These are phyloP conservation scores for Cardiocondyla obscurior DNA, from an alignment of 1,140 invertebrate genomes.

Conservation along the genomic window DNA sequence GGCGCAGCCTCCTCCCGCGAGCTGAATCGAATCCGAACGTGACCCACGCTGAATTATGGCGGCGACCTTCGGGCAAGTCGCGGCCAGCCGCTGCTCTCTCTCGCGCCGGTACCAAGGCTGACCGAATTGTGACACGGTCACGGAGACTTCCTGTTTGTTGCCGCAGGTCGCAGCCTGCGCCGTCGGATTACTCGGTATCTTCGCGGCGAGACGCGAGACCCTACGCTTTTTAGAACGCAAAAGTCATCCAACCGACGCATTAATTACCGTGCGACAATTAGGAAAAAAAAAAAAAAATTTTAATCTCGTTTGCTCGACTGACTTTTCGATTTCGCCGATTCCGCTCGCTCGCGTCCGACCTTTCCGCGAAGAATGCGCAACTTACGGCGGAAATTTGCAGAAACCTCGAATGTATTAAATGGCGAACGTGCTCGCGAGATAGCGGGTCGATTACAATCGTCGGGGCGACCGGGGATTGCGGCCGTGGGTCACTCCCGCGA, in stretches of 20 bases:
- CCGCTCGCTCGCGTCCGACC: background rate
- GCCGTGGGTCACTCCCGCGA: slow-evolving; percentile 21
- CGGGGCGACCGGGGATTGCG: slow-evolving; percentile 16
- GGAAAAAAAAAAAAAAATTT: too few species aligned
- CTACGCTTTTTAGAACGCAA: too few species aligned
- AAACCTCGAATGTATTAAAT: background rate
- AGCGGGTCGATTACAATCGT: background rate
- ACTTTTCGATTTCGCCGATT: background rate
- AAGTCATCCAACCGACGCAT: too few species aligned
- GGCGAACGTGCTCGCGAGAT: background rate
- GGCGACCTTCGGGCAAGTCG: slow-evolving; percentile 54
- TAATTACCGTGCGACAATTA: too few species aligned
- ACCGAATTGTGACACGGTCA: slow-evolving; percentile 49
- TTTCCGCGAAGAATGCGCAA: background rate
- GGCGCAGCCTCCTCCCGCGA: slow-evolving; percentile 12
- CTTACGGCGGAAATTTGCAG: too few species aligned
- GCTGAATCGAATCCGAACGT: slow-evolving; percentile 46
- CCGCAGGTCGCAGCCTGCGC: background rate
- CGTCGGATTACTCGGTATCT: too few species aligned
- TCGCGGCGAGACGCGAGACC: background rate
- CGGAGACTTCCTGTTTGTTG: slow-evolving; percentile 24
- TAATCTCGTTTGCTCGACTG: too few species aligned
- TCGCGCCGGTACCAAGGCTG: slow-evolving; percentile 49
- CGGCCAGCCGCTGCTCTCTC: slow-evolving; percentile 33
- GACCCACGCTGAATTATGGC: slow-evolving; percentile 64